These are phyloP conservation scores for Danionella dracula DNA, from an alignment of 2,797 vertebrate species.

Conservation along the genomic window DNA sequence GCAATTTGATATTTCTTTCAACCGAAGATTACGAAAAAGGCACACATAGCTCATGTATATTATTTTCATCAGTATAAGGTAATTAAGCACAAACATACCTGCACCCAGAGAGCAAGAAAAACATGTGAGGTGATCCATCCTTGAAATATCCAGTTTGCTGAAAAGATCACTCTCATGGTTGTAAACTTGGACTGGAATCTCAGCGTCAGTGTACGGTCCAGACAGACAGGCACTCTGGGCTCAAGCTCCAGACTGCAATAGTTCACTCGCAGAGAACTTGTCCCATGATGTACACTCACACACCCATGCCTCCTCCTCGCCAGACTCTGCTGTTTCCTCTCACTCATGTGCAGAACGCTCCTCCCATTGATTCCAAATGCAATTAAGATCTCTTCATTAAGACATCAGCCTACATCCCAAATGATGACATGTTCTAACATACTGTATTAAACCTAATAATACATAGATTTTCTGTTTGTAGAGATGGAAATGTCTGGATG, in stretches of 20 bases:
- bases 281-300: slow-evolving; percentile 32
- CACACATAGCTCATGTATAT: too few species aligned
- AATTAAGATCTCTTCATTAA: too few species aligned
- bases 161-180: slow-evolving; percentile 63
- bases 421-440: too few species aligned
- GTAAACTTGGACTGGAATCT: slow-evolving; percentile 5
- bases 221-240: neutral
- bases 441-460: too few species aligned
- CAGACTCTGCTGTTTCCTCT: neutral
- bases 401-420: too few species aligned
- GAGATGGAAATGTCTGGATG: too few species aligned
- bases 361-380: too few species aligned
- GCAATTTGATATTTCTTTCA: too few species aligned
- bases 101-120: slow-evolving; percentile 59
- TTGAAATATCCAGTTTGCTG: slow-evolving; percentile 68
- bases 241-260: slow-evolving; percentile 5
- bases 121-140: slow-evolving; percentile 64
- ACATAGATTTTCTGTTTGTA: too few species aligned
- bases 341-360: slow-evolving; percentile 16
- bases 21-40: too few species aligned
- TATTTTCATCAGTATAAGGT: too few species aligned
- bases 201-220: neutral
- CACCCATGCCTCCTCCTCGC: slow-evolving; percentile 32
- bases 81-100: too few species aligned
- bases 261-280: slow-evolving; percentile 26